Base-by-base conservation (phyloP, 35 echinoderm and acorn worm genomes). In the Chiridota heheva region DNA sequence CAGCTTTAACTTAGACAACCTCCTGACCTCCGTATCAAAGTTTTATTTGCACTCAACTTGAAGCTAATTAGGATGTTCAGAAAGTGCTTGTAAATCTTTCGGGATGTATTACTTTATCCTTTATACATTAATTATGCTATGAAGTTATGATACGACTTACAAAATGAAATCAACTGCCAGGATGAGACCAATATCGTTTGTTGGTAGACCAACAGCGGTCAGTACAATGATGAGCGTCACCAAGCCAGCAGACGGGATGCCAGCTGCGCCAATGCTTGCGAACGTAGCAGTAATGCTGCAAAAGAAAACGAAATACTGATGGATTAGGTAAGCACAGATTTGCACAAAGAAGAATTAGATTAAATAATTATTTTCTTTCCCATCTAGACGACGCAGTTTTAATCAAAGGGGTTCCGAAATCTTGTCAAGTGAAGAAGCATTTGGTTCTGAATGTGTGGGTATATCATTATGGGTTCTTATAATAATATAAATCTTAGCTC, bases 261-360 rank as follows among this genome's bases (percentile, higher is more conserved):
- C 88, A 41, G 93, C 93, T 24, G 93, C 93, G 2, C 93, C 93
- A 67, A 97, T 97, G 67, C 93, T 97, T 0, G 93, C 93, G 66
- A 97, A 86, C 1, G 93, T 97, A 20, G 93, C 86, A 8, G 93
- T 97, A 6, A 97, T 81, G 81, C 93, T 97, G 32, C 2, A 73
- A 60, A 25, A 62, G 67, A 81, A 40, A 56, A 71, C 18, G 4
- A 68, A 60, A 5, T 3, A 26, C 22, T 26, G n/a, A 20, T 4
- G 22, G 22, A 26, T 5, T 5, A 53, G 10, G n/a, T 53, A 53
- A 53, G 10, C n/a, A 53, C n/a, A 12, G 10, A n/a, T n/a, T n/a
- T 53, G 10, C n/a, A n/a, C n/a, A n/a, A n/a, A n/a, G n/a, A n/a
- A n/a, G n/a, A n/a, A n/a, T 53, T 10, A 12, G 47, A 12, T 53